Conservation (phyloP, 2,113 vertebrate genomes). For the Stigmatopora nigra region DNA sequence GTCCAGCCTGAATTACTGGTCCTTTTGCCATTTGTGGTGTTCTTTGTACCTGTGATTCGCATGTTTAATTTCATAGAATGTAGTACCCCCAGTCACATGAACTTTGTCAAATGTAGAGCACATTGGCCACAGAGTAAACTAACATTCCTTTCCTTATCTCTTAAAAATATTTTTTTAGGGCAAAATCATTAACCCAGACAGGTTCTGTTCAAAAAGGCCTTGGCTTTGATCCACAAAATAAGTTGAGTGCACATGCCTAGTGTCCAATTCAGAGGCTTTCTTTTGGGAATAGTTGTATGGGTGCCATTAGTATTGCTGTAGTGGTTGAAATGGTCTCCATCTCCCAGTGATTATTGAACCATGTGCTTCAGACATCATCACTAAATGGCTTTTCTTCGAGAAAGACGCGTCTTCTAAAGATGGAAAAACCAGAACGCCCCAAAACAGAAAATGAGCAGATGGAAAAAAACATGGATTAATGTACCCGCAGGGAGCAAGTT, state of each 20-base stretch:
- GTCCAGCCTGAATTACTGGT: constrained; percentile 2
- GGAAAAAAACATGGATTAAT: background rate
- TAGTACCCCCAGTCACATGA: background rate
- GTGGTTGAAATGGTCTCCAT: background rate
- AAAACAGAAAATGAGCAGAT: background rate
- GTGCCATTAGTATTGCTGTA: too few species aligned
- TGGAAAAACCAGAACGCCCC: too few species aligned
- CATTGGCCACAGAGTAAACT: background rate
- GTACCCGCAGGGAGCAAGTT: background rate
- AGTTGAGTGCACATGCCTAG: background rate
- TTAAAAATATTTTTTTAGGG: background rate
- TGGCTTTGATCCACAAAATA: background rate
- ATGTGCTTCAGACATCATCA: background rate
- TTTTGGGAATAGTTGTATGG: background rate
- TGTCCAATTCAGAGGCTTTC: background rate
- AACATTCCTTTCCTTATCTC: background rate
- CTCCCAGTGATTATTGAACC: background rate
- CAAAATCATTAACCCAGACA: background rate
- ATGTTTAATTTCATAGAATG: background rate
- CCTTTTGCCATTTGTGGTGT: background rate
- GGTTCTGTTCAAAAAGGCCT: background rate
- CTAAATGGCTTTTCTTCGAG: background rate
- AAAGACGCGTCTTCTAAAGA: background rate
- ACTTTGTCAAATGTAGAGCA: background rate
- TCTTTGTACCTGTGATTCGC: background rate